Evolutionary conservation across 2,888 invertebrate species (phyloP), one percentile per base, ranked within the genome.

Genomic region (Yponomeuta malinellus): DNA sequence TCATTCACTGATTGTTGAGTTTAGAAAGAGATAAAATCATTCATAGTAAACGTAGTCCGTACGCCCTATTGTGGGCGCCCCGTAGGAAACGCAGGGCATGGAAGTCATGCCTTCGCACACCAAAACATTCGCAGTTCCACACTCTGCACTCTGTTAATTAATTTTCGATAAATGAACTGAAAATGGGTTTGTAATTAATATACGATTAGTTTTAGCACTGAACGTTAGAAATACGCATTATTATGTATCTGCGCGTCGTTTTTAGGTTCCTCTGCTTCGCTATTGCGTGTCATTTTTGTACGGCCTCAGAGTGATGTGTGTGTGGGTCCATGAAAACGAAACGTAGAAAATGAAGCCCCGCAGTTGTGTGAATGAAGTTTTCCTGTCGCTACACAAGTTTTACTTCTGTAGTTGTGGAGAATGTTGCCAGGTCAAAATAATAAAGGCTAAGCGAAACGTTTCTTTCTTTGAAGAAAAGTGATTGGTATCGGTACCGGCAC

Each of bases 11-110:
- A 88, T 86, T 89, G 89, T 86, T 81, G 79, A 88, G 87, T 90
- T 89, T 90, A 91, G 91, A 92, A 90, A 90, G 91, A 92, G 91
- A 92, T 91, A 90, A 91, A 91, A 90, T 91, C 91, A 92, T 91
- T 92, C 91, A 91, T 91, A 91, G 90, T 90, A 90, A 90, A 90
- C 91, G 92, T 91, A 91, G 89, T 90, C 81, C 80, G 81, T 84
- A 89, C 90, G 89, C 89, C 90, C 91, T 90, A 89, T 48, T 63
- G 71, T 65, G 43, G 64, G 4, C 63, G 63, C 65, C 37, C 85
- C 88, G 87, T 89, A 88, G 81, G 84, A 84, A 37, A 89, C 89
- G 88, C 90, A 90, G 90, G 89, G 92, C 92, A 92, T 92, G 92
- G 90, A 86, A 91, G 90, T 92, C 92, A 92, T 89, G 92, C 91